These are phyloP conservation scores for Dioctria rufipes DNA, from an alignment of 2,888 invertebrate species.

Conservation along the genomic window DNA sequence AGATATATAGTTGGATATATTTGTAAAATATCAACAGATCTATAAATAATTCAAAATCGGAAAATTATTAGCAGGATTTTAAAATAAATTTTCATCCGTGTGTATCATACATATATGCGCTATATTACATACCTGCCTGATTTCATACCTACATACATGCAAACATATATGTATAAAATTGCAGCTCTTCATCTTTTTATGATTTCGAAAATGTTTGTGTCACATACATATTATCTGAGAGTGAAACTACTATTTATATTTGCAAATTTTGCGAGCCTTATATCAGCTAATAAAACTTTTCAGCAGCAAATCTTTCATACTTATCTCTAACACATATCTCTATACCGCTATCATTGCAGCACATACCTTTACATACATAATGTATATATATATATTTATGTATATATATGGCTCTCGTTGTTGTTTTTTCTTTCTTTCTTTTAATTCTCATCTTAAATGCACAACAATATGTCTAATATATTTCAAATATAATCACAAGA, in stretches of 20 bases:
- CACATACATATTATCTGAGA: constrained; percentile 20
- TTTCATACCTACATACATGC: neutral
- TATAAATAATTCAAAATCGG: no score
- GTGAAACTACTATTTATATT: constrained; percentile 3
- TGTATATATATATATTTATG: no score
- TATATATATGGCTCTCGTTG: no score
- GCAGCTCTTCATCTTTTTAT: neutral
- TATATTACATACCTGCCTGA: neutral
- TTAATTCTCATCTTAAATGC: constrained; percentile 2
- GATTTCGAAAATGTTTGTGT: neutral
- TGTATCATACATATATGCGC: no score
- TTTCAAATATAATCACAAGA: no score
- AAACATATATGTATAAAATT: neutral
- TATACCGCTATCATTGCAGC: no score
- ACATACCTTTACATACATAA: neutral
- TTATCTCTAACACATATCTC: neutral
- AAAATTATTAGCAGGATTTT: no score
- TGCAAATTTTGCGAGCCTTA: neutral
- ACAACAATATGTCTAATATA: neutral
- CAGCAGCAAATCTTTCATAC: constrained; percentile 32
- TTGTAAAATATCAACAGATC: no score
- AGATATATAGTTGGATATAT: no score
- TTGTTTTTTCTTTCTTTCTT: neutral
- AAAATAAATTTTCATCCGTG: no score
- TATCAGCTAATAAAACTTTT: constrained; percentile 37